A percentile compares a stretch with the other conserved stretches of the same genome.
These are phyloP conservation scores for Mohoua ochrocephala DNA, from an alignment of 2,113 vertebrate genomes.

Conservation along the genomic window DNA sequence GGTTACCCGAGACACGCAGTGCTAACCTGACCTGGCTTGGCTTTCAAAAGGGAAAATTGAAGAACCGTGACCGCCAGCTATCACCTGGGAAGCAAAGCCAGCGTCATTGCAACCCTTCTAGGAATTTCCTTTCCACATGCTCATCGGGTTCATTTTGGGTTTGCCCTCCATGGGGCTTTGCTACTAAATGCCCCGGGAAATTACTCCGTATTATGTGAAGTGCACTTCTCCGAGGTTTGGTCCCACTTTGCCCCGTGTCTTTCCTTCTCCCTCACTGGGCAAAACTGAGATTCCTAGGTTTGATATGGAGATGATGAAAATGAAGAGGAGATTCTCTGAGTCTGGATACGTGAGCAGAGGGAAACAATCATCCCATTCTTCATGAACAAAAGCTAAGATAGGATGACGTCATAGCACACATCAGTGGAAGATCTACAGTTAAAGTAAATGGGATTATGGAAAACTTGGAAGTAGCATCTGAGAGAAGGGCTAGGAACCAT, in stretches of 20 bases:
- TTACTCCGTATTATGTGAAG: neutral
- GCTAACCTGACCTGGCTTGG: neutral
- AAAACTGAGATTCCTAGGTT: neutral
- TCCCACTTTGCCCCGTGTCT: neutral
- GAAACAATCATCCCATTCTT: neutral
- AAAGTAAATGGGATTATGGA: neutral
- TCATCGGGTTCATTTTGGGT: neutral
- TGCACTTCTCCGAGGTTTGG: neutral
- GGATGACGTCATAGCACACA: neutral
- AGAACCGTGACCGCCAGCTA: rapidly evolving
- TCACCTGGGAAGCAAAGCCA: neutral
- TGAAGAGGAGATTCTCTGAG: neutral
- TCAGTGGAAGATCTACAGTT: neutral
- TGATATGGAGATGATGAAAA: neutral
- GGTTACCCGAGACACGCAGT: rapidly evolving
- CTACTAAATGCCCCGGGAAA: neutral
- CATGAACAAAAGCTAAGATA: neutral
- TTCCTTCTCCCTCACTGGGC: neutral
- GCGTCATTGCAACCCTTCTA: neutral
- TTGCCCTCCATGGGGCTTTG: neutral
- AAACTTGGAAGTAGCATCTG: neutral
- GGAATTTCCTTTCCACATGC: neutral
- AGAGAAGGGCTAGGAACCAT: neutral
- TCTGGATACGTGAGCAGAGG: neutral
- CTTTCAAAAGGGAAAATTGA: neutral